These are phyloP conservation scores for Danionella dracula DNA, from an alignment of 2,797 vertebrate genomes.

Conservation along the genomic window DNA sequence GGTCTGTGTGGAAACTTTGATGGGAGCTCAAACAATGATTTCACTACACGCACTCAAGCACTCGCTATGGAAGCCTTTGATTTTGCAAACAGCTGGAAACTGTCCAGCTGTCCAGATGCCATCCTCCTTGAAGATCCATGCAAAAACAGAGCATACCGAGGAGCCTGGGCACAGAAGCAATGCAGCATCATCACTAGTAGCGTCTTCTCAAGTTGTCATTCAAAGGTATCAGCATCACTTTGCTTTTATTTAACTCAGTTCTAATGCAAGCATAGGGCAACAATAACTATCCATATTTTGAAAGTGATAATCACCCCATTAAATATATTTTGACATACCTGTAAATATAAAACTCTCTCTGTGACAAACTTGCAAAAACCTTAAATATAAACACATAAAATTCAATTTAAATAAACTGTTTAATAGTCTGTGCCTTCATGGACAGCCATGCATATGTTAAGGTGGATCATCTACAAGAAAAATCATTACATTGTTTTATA, in stretches of 20 bases:
- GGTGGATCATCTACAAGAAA: too few relatives aligned
- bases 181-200: conserved; percentile 79
- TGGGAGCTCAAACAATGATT: conserved; percentile 79
- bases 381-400: too few relatives aligned
- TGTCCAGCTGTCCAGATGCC: conserved; percentile 66
- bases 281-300: too few relatives aligned
- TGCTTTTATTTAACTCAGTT: not conserved
- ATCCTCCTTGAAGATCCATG: conserved; percentile 61
- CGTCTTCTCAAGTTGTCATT: conserved; percentile 75
- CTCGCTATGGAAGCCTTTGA: conserved; percentile 65
- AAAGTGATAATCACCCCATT: too few relatives aligned
- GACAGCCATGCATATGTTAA: too few relatives aligned
- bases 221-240: conserved; percentile 62
- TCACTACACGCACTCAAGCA: conserved; percentile 73
- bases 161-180: conserved; percentile 76
- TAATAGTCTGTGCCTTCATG: too few relatives aligned
- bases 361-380: too few relatives aligned
- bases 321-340: too few relatives aligned
- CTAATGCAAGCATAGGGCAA: not conserved
- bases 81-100: conserved; percentile 85
- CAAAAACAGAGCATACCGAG: conserved; percentile 67
- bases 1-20: conserved; percentile 87
- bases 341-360: too few relatives aligned
- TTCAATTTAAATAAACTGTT: too few relatives aligned
- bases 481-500: too few relatives aligned